Conservation (phyloP, 2,888 invertebrate species). For the Troilus luridus region DNA sequence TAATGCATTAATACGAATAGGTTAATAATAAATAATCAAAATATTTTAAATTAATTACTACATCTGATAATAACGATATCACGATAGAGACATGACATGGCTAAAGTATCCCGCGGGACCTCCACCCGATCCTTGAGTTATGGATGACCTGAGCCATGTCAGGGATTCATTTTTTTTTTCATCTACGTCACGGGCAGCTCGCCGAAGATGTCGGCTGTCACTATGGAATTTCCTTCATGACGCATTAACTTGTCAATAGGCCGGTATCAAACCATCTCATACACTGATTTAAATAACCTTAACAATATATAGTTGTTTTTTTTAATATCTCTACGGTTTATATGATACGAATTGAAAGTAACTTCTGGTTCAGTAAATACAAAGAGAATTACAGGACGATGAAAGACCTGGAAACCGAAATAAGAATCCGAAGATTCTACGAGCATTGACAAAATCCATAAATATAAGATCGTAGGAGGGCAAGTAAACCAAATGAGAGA, state of each 20-base stretch:
- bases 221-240: not conserved
- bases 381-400: too few relatives aligned
- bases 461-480: too few relatives aligned
- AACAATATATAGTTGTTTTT: not conserved
- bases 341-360: too few relatives aligned
- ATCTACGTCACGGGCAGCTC: not conserved
- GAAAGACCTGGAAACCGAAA: too few relatives aligned
- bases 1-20: too few relatives aligned
- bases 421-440: too few relatives aligned
- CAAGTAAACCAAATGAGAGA: too few relatives aligned
- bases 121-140: not conserved
- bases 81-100: not conserved
- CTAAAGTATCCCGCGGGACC: not conserved
- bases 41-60: too few relatives aligned
- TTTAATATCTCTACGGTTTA: not conserved
- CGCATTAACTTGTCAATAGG: not conserved
- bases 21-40: too few relatives aligned
- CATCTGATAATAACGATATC: too few relatives aligned
- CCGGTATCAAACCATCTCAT: not conserved
- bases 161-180: not conserved
- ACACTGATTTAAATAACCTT: not conserved
- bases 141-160: not conserved
- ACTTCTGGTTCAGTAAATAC: too few relatives aligned
- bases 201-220: not conserved
- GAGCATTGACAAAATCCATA: too few relatives aligned